Percentiles rank a stretch among this genome's conserved stretches.
Conservation (phyloP, 2,113 vertebrate species). For the Oreochromis aureus region DNA sequence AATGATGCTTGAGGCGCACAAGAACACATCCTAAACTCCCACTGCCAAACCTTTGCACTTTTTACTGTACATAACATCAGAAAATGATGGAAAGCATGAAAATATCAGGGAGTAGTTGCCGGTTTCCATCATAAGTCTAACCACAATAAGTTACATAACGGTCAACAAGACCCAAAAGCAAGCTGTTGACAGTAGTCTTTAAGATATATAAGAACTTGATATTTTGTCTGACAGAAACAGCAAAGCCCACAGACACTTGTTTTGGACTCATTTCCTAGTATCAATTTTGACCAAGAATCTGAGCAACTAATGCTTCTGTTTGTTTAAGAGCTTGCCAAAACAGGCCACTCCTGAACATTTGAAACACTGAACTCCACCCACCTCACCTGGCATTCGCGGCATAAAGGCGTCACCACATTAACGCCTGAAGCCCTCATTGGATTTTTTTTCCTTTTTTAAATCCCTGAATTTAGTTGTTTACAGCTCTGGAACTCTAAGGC, state of each 20-base stretch:
- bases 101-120: not conserved
- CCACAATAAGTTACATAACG: not conserved
- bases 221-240: not conserved
- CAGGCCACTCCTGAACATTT: not conserved
- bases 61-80: not conserved
- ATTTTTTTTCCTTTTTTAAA: not conserved
- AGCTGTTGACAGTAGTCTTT: not conserved
- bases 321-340: not conserved
- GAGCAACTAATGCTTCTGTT: not conserved
- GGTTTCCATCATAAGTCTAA: not conserved
- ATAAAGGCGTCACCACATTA: not conserved
- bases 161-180: not conserved
- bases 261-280: not conserved
- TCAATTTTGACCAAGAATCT: not conserved
- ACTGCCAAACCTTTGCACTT: not conserved
- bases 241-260: not conserved
- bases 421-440: not conserved
- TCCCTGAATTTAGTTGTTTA: not conserved
- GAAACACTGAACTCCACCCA: slow-evolving; percentile 7
- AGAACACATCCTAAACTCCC: not conserved
- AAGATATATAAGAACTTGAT: not conserved
- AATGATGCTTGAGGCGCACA: not conserved
- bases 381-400: not conserved
- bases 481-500: not conserved
- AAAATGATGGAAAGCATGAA: not conserved